Base-by-base conservation (phyloP, 2,888 invertebrate species). In the Polia nebulosa region DNA sequence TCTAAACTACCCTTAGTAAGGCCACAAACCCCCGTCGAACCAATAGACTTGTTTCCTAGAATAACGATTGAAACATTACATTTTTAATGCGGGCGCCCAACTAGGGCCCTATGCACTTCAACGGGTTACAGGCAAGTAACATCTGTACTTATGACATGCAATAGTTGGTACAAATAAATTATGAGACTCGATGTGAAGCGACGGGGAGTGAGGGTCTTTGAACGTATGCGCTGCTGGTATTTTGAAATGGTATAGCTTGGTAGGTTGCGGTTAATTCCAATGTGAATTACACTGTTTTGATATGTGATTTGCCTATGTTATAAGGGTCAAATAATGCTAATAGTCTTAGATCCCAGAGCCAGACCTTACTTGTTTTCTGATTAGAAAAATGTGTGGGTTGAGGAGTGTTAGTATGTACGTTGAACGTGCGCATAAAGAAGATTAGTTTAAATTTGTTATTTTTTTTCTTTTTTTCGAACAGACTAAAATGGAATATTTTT, bases 41-140 rank as follows among this genome's bases (percentile, higher is more conserved):
- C 87, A 89, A 93, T 92, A 89, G 89, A 92, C 89, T 90, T 81
- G 88, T 93, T 93, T 90, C 93, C 87, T 73, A 76, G 92, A 89
- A 93, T 65, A 82, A 61, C 89, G 87, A 91, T 91, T 90, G 93
- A 91, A 91, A 88, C 86, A 89, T 90, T 93, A 88, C 88, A 93
- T 91, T 91, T 93, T 94, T 93, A 92, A 93, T 92, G 87, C 64
- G 51, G 59, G 62, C 78, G 72, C 70, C 80, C 83, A 85, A 86
- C 72, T 74, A 67, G 68, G 66, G 44, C 63, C n/a, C 45, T 29
- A 61, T 76, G 72, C 60, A 72, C 67, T 70, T 47, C 72, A 80
- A 71, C 80, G 51, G 81, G 72, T 61, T 78, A 81, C 59, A 56
- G 65, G 82, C 87, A 83, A 89, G 88, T 89, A 89, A 86, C 85